Conservation (phyloP, 2,113 vertebrate genomes). For the Ornithorhynchus anatinus region DNA sequence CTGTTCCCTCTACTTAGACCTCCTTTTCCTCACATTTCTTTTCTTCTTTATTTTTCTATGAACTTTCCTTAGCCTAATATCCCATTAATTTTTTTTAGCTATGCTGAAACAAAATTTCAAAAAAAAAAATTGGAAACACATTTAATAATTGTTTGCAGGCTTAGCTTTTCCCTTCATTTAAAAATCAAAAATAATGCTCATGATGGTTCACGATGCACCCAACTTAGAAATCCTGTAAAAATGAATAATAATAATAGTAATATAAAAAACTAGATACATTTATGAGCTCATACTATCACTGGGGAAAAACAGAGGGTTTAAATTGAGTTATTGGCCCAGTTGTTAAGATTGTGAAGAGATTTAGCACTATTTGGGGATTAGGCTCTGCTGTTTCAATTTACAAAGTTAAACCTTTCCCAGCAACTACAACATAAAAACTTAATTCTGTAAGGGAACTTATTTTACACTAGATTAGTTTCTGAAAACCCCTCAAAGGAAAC, state of each 20-base stretch:
- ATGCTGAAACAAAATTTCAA: neutral
- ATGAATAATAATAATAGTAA: neutral
- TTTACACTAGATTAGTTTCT: neutral
- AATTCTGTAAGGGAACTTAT: slow-evolving; percentile 1
- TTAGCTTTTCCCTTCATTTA: neutral
- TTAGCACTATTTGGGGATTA: neutral
- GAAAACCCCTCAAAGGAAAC: slow-evolving; percentile 12
- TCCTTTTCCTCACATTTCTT: slow-evolving; percentile 22
- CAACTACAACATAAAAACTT: neutral
- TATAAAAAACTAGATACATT: neutral
- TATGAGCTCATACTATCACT: neutral
- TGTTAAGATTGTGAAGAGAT: neutral
- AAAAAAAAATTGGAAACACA: neutral
- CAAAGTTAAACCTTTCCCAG: neutral
- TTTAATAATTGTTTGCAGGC: neutral
- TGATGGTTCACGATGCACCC: neutral
- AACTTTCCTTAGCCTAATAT: neutral
- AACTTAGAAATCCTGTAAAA: neutral
- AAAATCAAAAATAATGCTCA: neutral
- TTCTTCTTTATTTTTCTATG: neutral
- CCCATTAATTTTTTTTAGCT: neutral
- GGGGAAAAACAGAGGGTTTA: neutral
- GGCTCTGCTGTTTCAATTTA: neutral
- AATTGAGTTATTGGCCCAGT: neutral
- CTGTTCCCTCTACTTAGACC: slow-evolving; percentile 8